Base-by-base conservation (phyloP, 30 jellyfish, hydroid and myxozoan species). In the Aurelia sp. region DNA sequence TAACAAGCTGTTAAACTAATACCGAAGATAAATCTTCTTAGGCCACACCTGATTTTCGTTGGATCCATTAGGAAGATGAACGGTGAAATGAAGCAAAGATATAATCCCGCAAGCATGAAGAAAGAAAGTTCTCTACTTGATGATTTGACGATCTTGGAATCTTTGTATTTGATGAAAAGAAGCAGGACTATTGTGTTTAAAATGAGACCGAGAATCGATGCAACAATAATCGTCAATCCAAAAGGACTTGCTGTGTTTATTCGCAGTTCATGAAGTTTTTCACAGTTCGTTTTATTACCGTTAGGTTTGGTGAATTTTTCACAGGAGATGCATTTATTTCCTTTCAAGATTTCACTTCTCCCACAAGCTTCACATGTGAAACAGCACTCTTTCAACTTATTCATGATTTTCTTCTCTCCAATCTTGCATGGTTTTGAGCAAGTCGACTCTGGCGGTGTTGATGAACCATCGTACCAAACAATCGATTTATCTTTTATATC, bases 1-100 rank as follows among this genome's bases (percentile, higher is more conserved):
- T 85, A 93, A 72, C 98, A 93, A 0, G 79, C 76, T 17, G 97
- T 80, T 51, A 88, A 76, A 41, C 97, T 72, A 35, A 93, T 69
- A 55, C 98, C 98, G 27, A 85, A 71, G 33, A 93, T 88, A 44
- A 93, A 50, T 18, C 90, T 78, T 21, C 82, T 89, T 21, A 73
- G 74, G 16, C 81, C 89, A 44, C 98, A 92, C 15, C 84, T 58
- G 58, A 79, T 51, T 21, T 30, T 24, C 8, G 91, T 67, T 57
- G 96, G 88, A 19, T 77, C 61, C 47, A 76, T 6, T 47, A 87
- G 51, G 71, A 87, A 87, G 63, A 68, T 16, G 65, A 65, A 33
- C 16, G 96, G 96, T 19, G 96, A 53, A 19, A 87, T 30, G 74
- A 87, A 87, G 62, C 96, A 87, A n/a, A 75, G 75, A 31, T 72